Evolutionary conservation across 2,888 invertebrate genomes (phyloP), one percentile per base, ranked within the genome.

Genomic region (Ligdia adustata): DNA sequence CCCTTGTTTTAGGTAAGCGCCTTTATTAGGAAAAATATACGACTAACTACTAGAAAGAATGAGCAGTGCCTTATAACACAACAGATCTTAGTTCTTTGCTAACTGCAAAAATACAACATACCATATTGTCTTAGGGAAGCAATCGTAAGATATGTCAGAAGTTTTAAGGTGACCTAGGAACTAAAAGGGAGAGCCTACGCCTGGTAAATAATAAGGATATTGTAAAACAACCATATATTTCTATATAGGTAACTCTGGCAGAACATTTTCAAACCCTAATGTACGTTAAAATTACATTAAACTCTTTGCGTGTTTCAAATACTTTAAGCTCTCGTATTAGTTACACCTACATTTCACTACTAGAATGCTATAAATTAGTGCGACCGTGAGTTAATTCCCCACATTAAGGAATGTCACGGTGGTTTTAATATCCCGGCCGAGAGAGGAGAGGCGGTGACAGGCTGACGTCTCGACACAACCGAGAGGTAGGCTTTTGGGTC

Each of bases 351-450:
- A 27, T 47, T 28, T 11, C 39, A 37, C 37, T 37, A 27, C 37
- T 16, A 22, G 4, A 28, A 31, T 32, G 28, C 47, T 44, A 50
- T 55, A 46, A 47, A 55, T 55, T 55, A 52, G 37, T 42, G 49
- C 32, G 29, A 31, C 49, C 46, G 16, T 37, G 34, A 39, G 39
- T 56, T 58, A 56, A 51, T 50, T 55, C 61, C 54, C 28, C 52
- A 56, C 55, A 60, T 63, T 58, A 62, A 46, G 34, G 52, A 37
- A 60, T 56, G 66, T 66, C 66, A 69, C 60, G 60, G 60, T 56
- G 61, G 56, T 67, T 69, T 75, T 75, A 69, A 74, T 75, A 71
- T 71, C 69, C 74, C 68, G 66, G 51, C 62, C 55, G 65, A 52
- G 9, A 32, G 35, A 40, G 40, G 62, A 62, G 64, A 72, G 66